Evolutionary conservation across 2,113 vertebrate genomes (phyloP).

Genomic region (Brachypodius melanocephalos): DNA sequence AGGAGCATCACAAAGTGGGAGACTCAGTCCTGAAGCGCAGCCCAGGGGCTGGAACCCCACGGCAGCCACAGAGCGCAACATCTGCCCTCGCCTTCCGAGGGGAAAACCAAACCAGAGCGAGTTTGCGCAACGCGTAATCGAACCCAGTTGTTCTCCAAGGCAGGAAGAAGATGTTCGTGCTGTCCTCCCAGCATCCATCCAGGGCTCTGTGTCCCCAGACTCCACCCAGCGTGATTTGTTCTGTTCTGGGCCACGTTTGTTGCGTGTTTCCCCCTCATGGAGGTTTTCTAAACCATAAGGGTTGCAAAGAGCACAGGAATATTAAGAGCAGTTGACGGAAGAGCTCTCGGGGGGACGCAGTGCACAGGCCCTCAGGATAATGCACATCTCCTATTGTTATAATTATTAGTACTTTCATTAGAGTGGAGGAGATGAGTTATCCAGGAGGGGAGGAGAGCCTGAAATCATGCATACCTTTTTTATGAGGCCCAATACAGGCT

Average conservation of each 20-base stretch:
- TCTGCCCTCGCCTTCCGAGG: not conserved
- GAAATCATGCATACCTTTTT: conserved; percentile 34
- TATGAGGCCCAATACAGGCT: not conserved
- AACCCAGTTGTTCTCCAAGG: conserved; percentile 2
- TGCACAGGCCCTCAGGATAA: not conserved
- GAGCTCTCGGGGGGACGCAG: not conserved
- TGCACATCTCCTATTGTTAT: not conserved
- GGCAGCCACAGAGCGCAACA: not conserved
- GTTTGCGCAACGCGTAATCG: not conserved
- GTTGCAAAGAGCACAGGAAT: not conserved
- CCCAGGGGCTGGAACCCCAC: not conserved
- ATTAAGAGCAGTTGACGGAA: conserved; percentile 64
- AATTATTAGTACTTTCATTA: conserved; percentile 39
- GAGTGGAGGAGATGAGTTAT: not conserved
- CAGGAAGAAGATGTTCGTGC: not conserved
- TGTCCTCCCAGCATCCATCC: not conserved
- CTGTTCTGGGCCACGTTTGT: not conserved
- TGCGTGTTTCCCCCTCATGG: not conserved
- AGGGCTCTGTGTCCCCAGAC: not conserved
- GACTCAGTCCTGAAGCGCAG: not conserved
- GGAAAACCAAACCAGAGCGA: not conserved
- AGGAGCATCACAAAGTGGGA: not conserved
- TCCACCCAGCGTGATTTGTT: not conserved
- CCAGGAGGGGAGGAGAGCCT: not conserved
- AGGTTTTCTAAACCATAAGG: not conserved